Percentiles rank a stretch among this genome's conserved stretches.
These are phyloP conservation scores for Malurus cyaneus DNA, from an alignment of 2,113 vertebrate genomes.

Conservation along the genomic window DNA sequence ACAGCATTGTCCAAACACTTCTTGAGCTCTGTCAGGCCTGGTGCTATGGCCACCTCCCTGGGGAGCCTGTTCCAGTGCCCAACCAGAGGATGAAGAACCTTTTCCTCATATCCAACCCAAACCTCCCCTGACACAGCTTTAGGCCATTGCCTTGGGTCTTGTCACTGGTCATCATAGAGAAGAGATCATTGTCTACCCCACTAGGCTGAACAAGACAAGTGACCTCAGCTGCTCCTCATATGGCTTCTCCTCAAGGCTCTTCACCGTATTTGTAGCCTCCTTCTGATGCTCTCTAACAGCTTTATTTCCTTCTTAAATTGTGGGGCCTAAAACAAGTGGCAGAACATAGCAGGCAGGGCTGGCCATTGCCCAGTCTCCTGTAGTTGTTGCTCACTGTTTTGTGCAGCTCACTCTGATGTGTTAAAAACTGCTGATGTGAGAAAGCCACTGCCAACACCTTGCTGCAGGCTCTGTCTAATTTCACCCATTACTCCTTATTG, in stretches of 20 bases:
- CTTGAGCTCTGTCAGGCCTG: not conserved
- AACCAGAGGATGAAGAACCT: not conserved
- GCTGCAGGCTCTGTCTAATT: not conserved
- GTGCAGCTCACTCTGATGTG: not conserved
- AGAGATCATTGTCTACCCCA: not conserved
- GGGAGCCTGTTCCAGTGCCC: not conserved
- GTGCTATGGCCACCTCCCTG: not conserved
- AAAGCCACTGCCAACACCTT: not conserved
- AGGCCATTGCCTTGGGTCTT: not conserved
- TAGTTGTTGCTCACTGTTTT: not conserved
- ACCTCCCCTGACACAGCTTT: not conserved
- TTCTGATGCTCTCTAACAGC: not conserved
- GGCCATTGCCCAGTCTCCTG: not conserved
- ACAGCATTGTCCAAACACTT: not conserved
- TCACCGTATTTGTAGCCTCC: rapidly evolving
- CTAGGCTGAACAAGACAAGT: not conserved
- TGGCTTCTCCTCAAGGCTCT: not conserved
- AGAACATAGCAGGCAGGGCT: not conserved
- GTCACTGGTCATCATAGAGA: not conserved
- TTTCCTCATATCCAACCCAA: not conserved
- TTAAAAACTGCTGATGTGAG: not conserved
- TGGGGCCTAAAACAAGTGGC: not conserved
- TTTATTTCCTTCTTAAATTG: not conserved
- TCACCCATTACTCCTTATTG: not conserved
- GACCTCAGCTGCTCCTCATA: not conserved